Evolutionary conservation across 2,113 vertebrate species (phyloP), one percentile per base, ranked within the genome.

Genomic region (Eudorcas thomsonii): DNA sequence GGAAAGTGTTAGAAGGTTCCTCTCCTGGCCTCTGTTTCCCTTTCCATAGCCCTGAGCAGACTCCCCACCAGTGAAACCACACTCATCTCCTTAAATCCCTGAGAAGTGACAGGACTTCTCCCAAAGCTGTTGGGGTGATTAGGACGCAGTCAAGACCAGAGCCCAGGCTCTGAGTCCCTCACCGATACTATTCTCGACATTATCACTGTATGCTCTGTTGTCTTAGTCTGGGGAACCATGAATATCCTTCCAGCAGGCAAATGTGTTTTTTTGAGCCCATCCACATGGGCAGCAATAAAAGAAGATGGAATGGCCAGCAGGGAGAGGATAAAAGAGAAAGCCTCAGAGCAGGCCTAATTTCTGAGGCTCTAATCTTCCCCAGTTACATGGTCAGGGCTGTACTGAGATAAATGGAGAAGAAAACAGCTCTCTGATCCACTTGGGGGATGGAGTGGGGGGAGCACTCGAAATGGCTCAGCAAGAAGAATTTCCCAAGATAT

Each of bases 401-500:
- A 25, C 3, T 57, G 85, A 96, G 62, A 78, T 43, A 90, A 83
- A 62, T 6, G 19, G 60, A 88, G 48, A 94, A 92, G 74, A 94
- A 96, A 88, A 52, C 45, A 71, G 77, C 77, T 96, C 92, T 95
- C 94, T 64, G 50, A 91, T 86, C 59, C 83, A 60, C 80, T 43
- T 52, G 55, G n/a, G 28, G 71, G 23, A 36, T 25, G 3, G 36
- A 23, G 5, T 33, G 1, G 39, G 23, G 45, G 28, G 30, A 94
- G 33, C 43, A 33, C 64, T 95, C 15, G 36, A 88, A 97, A 89
- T 39, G 16, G 12, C 89, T 89, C 85, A 94, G 86, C 55, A 81
- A 64, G 93, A 96, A 95, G 12, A 50, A 54, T 92, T 94, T 95
- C 91, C 96, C 57, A 43, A 78, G 71, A 26, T 74, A 87, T 90